Evolutionary conservation across 2,888 invertebrate species (phyloP).

Genomic region (Brachyptera risi): DNA sequence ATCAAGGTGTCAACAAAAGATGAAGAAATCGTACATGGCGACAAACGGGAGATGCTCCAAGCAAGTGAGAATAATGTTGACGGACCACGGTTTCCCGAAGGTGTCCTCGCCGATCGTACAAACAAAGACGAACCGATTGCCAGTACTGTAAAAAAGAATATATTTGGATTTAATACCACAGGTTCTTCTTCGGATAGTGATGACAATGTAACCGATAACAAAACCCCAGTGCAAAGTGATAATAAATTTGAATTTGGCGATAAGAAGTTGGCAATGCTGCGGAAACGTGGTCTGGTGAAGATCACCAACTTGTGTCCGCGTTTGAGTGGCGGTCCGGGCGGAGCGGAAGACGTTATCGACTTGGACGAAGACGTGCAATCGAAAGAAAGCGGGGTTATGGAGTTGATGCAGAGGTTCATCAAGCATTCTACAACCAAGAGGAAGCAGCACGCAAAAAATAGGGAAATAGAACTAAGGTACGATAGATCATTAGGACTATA

Average conservation of each 20-base stretch:
- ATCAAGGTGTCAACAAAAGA: no score
- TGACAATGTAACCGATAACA: conserved; percentile 36
- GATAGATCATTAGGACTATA: no score
- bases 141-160: neutral
- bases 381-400: conserved; percentile 56
- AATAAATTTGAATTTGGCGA: conserved; percentile 44
- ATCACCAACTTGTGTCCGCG: conserved; percentile 43
- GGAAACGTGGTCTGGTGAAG: neutral
- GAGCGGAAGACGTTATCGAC: conserved; percentile 55
- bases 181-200: neutral
- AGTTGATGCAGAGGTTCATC: conserved; percentile 66
- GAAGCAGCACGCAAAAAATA: conserved; percentile 22
- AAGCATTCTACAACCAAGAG: conserved; percentile 58
- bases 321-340: conserved; percentile 47
- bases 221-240: conserved; percentile 39
- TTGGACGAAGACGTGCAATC: conserved; percentile 47
- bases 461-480: conserved; percentile 31
- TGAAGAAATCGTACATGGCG: no score
- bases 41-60: no score
- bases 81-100: no score
- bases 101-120: no score
- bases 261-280: neutral
- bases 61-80: no score
- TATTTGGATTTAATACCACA: no score
- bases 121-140: no score